Conservation (phyloP, 2,113 vertebrate genomes). For the Lagopus muta region DNA sequence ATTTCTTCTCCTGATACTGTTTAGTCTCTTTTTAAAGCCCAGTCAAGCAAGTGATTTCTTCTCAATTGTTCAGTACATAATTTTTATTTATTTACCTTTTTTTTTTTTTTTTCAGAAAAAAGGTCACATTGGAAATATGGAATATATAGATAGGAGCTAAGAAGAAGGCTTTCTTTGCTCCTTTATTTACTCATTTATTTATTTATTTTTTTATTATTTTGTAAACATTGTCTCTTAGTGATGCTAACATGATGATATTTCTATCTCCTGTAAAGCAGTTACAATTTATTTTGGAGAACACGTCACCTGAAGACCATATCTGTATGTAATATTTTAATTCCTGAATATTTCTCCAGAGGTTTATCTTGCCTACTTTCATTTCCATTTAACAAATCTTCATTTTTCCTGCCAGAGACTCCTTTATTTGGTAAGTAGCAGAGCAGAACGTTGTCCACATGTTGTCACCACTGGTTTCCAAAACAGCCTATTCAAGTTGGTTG, state of each 20-base stretch:
- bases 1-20: neutral
- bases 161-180: neutral
- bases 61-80: neutral
- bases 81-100: neutral
- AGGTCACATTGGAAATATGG: neutral
- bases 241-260: neutral
- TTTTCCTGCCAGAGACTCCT: conserved; percentile 45
- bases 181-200: neutral
- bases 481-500: conserved; percentile 54
- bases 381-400: conserved; percentile 8
- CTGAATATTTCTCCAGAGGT: conserved; percentile 9
- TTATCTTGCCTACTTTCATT: conserved; percentile 18
- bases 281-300: neutral
- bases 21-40: neutral
- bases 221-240: accelerated
- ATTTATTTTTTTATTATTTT: neutral
- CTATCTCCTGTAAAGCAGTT: neutral
- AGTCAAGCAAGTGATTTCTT: neutral
- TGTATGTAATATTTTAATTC: neutral
- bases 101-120: neutral
- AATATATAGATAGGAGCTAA: neutral
- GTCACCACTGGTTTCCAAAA: conserved; percentile 61
- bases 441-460: conserved; percentile 65
- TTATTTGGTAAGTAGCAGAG: conserved; percentile 59
- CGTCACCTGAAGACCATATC: neutral